Evolutionary conservation across 2,797 vertebrate genomes (phyloP).

Genomic region (Carapus acus): DNA sequence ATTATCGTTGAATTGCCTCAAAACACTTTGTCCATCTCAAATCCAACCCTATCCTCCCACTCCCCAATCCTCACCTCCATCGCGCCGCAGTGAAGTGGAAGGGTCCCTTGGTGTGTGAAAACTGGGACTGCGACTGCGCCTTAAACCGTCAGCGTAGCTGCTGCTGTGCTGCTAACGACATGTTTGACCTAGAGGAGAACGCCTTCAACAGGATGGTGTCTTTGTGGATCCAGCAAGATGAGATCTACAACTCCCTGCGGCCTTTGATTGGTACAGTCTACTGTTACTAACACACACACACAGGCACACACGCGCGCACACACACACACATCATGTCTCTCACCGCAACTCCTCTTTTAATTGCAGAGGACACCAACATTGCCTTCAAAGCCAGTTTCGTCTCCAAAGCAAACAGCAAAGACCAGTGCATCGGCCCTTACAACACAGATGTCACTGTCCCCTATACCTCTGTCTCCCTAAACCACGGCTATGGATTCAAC

Average conservation of each 20-base stretch:
- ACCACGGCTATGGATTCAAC: constrained; percentile 64
- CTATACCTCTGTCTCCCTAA: constrained; percentile 51
- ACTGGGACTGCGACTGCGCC: constrained; percentile 66
- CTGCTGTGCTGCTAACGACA: constrained; percentile 63
- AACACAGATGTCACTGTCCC: constrained; percentile 59
- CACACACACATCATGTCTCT: background rate
- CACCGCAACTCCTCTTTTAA: constrained; percentile 3
- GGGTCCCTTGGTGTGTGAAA: constrained; percentile 42
- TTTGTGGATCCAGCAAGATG: constrained; percentile 34
- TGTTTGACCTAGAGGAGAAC: constrained; percentile 50
- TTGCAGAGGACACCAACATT: constrained; percentile 43
- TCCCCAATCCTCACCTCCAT: background rate
- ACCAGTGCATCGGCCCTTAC: constrained; percentile 67
- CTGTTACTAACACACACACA: background rate
- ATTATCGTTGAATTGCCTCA: too few relatives aligned
- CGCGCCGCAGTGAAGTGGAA: constrained; percentile 34
- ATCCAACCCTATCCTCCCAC: background rate
- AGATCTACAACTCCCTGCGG: constrained; percentile 28
- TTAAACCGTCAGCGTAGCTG: constrained; percentile 60
- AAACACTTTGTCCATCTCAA: too few relatives aligned
- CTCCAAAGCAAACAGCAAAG: background rate
- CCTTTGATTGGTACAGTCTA: constrained; percentile 52
- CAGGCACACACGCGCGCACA: background rate
- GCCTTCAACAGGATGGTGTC: constrained; percentile 28
- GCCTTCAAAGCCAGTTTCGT: constrained; percentile 44